A percentile compares a stretch with the other conserved stretches of the same genome.
Evolutionary conservation across 64 coral and sea anemone genomes (phyloP).

Genomic region (Trachythela sp.): DNA sequence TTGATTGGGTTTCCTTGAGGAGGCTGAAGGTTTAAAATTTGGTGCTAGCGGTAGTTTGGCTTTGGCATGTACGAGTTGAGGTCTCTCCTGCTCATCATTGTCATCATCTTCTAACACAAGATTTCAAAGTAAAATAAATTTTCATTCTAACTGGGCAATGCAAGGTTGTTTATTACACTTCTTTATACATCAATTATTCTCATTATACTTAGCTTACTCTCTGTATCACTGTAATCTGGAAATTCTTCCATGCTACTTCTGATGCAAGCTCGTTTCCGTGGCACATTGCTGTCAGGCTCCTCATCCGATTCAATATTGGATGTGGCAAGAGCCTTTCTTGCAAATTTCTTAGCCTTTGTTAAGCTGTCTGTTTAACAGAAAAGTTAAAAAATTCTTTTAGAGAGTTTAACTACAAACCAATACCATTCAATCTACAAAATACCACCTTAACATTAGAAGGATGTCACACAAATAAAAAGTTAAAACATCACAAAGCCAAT

Average conservation of each 20-base stretch:
- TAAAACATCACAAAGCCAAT: neutral
- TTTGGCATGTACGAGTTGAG: neutral
- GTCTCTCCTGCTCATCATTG: neutral
- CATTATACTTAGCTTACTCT: neutral
- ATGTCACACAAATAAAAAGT: neutral
- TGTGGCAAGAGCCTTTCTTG: constrained; percentile 12
- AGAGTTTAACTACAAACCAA: neutral
- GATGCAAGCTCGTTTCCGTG: constrained; percentile 13
- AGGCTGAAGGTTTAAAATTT: neutral
- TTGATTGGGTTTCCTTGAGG: neutral
- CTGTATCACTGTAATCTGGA: constrained; percentile 27
- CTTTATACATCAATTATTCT: neutral
- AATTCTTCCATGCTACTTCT: constrained; percentile 23
- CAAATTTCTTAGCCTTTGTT: neutral
- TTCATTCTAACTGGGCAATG: neutral
- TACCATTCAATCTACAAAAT: neutral
- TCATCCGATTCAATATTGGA: constrained; percentile 1
- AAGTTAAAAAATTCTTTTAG: neutral
- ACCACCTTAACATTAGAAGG: neutral
- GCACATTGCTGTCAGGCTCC: neutral
- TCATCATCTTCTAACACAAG: neutral
- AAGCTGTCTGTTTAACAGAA: neutral
- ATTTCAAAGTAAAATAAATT: neutral
- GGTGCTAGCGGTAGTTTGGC: neutral
- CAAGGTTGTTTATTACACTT: too few relatives aligned